Base-by-base conservation (phyloP, 53 echinoderm and acorn worm species). In the Apostichopus leukothele region DNA sequence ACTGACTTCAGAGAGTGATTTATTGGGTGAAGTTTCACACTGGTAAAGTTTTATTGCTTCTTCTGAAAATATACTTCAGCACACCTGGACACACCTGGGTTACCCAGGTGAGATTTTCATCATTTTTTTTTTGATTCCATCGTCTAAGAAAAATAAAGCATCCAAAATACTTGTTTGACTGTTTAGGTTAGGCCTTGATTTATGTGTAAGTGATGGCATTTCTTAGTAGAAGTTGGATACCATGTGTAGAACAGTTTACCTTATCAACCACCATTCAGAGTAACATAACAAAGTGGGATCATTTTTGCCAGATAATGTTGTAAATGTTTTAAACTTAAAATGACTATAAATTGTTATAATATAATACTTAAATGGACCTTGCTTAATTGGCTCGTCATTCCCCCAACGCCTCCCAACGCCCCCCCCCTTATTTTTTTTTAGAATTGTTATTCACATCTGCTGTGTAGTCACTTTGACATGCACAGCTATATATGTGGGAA, bases 81-180 rank as follows among this genome's bases (percentile, higher is more conserved):
- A 81, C 81, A 81, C 81, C 81, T 81, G 81, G 60, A 81, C 81
- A 81, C 81, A 81, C 81, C 81, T 81, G 81, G 60, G 81, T 81
- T 21, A 54, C 55, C 21, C 59, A 81, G 81, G 60, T 59, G 21
- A 57, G 81, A 81, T 71, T 71, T 71, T 18, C 71, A 71, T 71
- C 71, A 16, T 71, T 71, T 71, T 63, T 63, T 63, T 53, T 79
- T 53, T 79, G n/a, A 9, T 79, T 55, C 55, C 19, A 81, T 54
- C 59, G 39, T 54, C 50, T 57, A 81, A 81, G 81, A 81, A 81
- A 81, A 81, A 81, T 81, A 81, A 81, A 81, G 81, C 81, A 2
- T 59, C 81, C 21, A 21, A 81, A 81, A 81, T 81, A 81, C 81
- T 81, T 52, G 52, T 54, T 59, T 81, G 81, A 22, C 81, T 81